phyloP scores from a whole-genome alignment of 35 echinoderm and acorn worm genomes.

The Chiridota heheva region DNA sequence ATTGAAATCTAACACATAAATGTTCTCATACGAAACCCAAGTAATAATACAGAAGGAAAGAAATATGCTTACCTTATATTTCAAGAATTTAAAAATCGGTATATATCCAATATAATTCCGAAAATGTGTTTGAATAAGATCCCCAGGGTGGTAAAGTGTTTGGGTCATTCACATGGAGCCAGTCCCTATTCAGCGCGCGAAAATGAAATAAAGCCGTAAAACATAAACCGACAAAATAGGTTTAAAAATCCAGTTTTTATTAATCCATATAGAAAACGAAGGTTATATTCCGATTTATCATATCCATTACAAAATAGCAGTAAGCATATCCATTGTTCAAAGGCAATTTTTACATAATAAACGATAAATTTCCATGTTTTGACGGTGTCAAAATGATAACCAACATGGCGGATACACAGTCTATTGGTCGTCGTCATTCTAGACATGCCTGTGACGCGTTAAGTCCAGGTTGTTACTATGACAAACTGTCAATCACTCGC shows the following conservation, averaged over 20 bases:
- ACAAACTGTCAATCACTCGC: too few species aligned
- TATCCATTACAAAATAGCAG: slow-evolving; percentile 23
- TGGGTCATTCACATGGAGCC: slow-evolving; percentile 92
- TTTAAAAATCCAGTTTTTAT: slow-evolving; percentile 2
- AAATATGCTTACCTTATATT: slow-evolving; percentile 39
- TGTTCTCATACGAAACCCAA: too few species aligned
- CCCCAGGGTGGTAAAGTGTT: slow-evolving; percentile 71
- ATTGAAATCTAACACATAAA: too few species aligned
- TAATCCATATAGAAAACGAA: background rate
- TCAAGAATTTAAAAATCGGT: slow-evolving; percentile 28
- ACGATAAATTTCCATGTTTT: too few species aligned
- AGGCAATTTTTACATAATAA: too few species aligned
- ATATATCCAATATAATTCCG: slow-evolving; percentile 50
- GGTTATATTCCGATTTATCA: slow-evolving; percentile 47
- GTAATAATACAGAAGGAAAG: too few species aligned
- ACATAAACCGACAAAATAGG: slow-evolving; percentile 17
- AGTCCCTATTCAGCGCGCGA: slow-evolving; percentile 89
- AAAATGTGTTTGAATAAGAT: slow-evolving; percentile 49
- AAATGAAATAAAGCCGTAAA: slow-evolving; percentile 72
- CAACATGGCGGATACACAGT: slow-evolving; percentile 31
- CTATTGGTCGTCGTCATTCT: slow-evolving; percentile 48
- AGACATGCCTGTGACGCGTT: slow-evolving; percentile 44
- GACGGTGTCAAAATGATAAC: too few species aligned
- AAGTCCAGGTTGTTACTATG: too few species aligned
- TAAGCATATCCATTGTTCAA: too few species aligned